Evolutionary conservation across 2,113 vertebrate genomes (phyloP).

Genomic region (Tautogolabrus adspersus): DNA sequence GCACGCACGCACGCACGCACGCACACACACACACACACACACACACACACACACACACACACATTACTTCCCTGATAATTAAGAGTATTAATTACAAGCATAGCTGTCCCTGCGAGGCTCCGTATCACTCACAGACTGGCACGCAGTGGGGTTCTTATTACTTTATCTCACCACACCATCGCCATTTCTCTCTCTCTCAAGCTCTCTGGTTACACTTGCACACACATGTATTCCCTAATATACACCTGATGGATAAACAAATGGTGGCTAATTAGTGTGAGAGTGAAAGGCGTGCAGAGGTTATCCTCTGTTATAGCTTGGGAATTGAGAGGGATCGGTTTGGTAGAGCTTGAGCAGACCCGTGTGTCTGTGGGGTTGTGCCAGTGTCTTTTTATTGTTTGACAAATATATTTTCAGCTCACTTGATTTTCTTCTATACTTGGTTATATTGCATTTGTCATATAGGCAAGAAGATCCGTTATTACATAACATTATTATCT

Average conservation of each 20-base stretch:
- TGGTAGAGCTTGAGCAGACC: constrained; percentile 19
- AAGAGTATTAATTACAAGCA: constrained; percentile 83
- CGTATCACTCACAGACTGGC: constrained; percentile 78
- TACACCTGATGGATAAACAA: constrained; percentile 69
- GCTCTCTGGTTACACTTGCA: constrained; percentile 56
- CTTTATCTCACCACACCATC: constrained; percentile 74
- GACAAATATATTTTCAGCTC: constrained; percentile 21
- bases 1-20: constrained; percentile 56
- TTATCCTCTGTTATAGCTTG: constrained; percentile 51
- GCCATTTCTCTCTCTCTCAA: constrained; percentile 33
- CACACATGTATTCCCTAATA: constrained; percentile 63
- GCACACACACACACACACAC: constrained; percentile 33
- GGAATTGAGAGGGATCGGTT: constrained; percentile 37
- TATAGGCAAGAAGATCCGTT: background rate
- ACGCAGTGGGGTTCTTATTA: constrained; percentile 73
- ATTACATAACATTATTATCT: too few species aligned
- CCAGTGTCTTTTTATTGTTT: constrained; percentile 36
- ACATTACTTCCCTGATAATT: constrained; percentile 76
- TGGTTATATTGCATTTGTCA: constrained; percentile 12
- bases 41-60: constrained; percentile 47
- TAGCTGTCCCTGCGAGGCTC: constrained; percentile 78
- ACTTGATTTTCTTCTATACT: background rate
- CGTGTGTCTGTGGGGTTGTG: constrained; percentile 8
- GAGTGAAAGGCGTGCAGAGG: constrained; percentile 64
- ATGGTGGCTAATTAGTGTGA: constrained; percentile 68